Evolutionary conservation across 2,888 invertebrate species (phyloP).

Genomic region (Ochropacha duplaris): DNA sequence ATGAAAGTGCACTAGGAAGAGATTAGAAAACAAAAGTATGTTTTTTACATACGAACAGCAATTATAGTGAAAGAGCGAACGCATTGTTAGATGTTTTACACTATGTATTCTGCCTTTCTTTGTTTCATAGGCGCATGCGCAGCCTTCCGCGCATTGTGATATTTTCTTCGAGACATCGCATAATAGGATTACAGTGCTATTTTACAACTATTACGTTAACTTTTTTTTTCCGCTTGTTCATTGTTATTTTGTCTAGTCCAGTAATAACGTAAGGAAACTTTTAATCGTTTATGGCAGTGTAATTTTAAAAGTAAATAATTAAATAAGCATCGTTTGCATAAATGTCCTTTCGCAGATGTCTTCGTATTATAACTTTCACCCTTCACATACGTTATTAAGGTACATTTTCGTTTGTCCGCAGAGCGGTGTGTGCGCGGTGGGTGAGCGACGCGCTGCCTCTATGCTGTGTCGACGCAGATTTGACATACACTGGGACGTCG

Average conservation of each 20-base stretch:
- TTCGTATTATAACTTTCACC: background rate
- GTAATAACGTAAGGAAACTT: background rate
- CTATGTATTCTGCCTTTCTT: conserved; percentile 37
- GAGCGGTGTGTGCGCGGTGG: conserved; percentile 59
- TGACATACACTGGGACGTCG: conserved; percentile 86
- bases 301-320: no score
- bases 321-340: no score
- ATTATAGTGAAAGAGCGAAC: conserved; percentile 70
- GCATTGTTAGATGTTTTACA: conserved; percentile 61
- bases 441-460: conserved; percentile 69
- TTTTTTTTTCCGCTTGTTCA: background rate
- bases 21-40: conserved; percentile 73
- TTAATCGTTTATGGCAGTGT: no score
- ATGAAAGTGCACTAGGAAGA: conserved; percentile 67
- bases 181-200: background rate
- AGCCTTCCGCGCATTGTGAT: conserved; percentile 71
- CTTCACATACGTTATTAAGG: conserved; percentile 2
- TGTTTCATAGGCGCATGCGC: conserved; percentile 18
- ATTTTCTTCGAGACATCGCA: conserved; percentile 12
- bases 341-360: no score
- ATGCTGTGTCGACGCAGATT: conserved; percentile 84
- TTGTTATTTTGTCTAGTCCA: background rate
- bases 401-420: conserved; percentile 44
- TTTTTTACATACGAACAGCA: conserved; percentile 52
- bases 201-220: background rate